Percentiles rank a stretch among this genome's conserved stretches.
Evolutionary conservation across 1,140 invertebrate species (phyloP).

Genomic region (Philaenus spumarius): DNA sequence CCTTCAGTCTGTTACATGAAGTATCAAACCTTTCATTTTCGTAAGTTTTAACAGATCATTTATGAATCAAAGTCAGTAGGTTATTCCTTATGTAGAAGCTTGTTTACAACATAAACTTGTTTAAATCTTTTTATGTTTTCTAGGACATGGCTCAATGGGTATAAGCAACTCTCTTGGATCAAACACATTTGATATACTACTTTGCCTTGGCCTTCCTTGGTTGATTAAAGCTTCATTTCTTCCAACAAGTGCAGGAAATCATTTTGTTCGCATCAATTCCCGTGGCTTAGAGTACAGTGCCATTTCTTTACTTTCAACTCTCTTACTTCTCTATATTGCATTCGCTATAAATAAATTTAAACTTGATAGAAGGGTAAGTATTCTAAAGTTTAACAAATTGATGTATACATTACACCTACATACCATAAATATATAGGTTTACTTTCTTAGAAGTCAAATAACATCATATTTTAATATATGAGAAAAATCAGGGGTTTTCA

Average conservation of each 20-base stretch:
- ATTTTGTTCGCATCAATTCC: slow-evolving; percentile 73
- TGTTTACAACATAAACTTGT: no score
- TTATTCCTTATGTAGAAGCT: no score
- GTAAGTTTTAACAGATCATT: no score
- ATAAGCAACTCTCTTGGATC: slow-evolving; percentile 86
- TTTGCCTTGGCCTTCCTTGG: slow-evolving; percentile 82
- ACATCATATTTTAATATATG: background rate
- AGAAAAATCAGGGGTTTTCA: no score
- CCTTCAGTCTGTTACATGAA: no score
- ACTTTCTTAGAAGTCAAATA: background rate
- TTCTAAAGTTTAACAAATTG: background rate
- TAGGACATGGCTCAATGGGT: slow-evolving; percentile 82
- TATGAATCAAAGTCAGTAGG: no score
- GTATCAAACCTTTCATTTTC: no score
- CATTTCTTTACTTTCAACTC: slow-evolving; percentile 68
- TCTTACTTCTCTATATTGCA: slow-evolving; percentile 66
- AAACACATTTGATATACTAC: slow-evolving; percentile 80
- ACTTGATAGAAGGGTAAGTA: slow-evolving; percentile 56
- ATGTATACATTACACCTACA: background rate
- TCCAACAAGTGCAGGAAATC: slow-evolving; percentile 56
- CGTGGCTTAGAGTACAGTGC: slow-evolving; percentile 74
- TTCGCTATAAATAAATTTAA: slow-evolving; percentile 72
- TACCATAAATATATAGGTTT: background rate
- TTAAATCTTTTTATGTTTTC: slow-evolving; percentile 23
- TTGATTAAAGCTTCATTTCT: slow-evolving; percentile 72